Evolutionary conservation across 2,888 invertebrate species (phyloP).

Genomic region (Pteria penguin): DNA sequence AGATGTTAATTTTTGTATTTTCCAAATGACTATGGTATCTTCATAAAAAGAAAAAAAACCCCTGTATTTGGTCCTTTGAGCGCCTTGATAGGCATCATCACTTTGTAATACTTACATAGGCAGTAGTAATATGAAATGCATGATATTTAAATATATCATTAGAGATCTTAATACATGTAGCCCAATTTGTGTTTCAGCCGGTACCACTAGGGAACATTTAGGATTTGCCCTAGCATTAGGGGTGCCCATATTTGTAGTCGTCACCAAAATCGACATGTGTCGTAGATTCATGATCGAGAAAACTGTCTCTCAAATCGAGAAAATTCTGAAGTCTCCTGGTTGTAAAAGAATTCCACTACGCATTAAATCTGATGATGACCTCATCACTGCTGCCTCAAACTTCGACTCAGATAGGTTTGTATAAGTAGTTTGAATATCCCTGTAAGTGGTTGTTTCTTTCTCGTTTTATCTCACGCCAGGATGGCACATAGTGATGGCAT

Average conservation of each 20-base stretch:
- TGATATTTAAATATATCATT: too few relatives aligned
- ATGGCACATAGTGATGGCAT: background rate
- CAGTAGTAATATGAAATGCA: too few relatives aligned
- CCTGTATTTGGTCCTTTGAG: too few relatives aligned
- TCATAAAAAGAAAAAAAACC: too few relatives aligned
- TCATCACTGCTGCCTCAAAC: constrained; percentile 87
- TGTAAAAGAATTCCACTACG: constrained; percentile 85
- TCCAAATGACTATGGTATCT: too few relatives aligned
- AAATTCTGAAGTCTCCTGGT: constrained; percentile 85
- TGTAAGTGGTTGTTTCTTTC: background rate
- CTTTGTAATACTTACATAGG: too few relatives aligned
- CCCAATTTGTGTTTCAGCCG: constrained; percentile 74
- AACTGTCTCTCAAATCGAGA: constrained; percentile 82
- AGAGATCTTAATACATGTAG: too few relatives aligned
- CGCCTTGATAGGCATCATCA: too few relatives aligned
- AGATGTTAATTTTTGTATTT: too few relatives aligned
- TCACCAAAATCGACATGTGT: constrained; percentile 96
- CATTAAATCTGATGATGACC: constrained; percentile 86
- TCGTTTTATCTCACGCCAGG: background rate
- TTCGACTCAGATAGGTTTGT: constrained; percentile 81
- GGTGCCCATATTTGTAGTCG: constrained; percentile 93
- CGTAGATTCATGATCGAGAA: constrained; percentile 80
- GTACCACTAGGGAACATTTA: constrained; percentile 92
- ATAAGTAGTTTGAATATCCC: too few relatives aligned
- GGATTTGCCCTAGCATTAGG: constrained; percentile 84